Base-by-base conservation (phyloP, 2,888 invertebrate genomes). In the Bursaphelenchus okinawaensis region DNA sequence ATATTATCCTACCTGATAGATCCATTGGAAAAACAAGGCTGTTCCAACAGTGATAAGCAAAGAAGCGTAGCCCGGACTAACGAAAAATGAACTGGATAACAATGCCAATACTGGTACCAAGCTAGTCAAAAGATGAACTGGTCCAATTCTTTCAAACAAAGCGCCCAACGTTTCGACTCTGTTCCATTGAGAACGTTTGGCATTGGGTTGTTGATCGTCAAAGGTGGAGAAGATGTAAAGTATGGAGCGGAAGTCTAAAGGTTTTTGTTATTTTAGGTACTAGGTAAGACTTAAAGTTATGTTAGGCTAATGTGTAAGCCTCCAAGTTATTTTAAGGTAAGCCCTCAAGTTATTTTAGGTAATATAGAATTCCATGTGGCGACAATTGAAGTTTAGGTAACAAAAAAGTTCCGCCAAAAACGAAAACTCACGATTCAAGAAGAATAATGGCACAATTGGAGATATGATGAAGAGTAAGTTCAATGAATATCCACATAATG, bases 101-200 rank as follows among this genome's bases (percentile, higher is more conserved):
- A 68, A 69, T 1, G 55, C 40, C 8, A 68, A 31, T 12, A 68
- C 19, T 9, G 63, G 52, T 19, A 26, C 28, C n/a, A 66, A 12
- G 54, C 55, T 60, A 7, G 60, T 51, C 27, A 52, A 12, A 19
- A 69, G 51, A 20, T 70, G 27, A 1, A 60, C 58, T 7, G 68
- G 64, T 4, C 59, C 63, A n/a, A 71, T 60, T 64, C 65, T 58
- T 28, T 68, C 69, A 52, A 66, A 68, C 12, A 61, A 61, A 16
- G 64, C 55, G n/a, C 58, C 52, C 16, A 68, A n/a, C 16, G 23
- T 23, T 52, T 68, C 68, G 40, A 31, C 65, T 8, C 55, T 52
- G 51, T 23, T 65, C 52, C 31, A 68, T 58, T 68, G 68, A n/a
- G 63, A 70, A 4, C 61, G 52, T 19, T 59, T 66, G 19, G 68